phyloP scores from a whole-genome alignment of 2,888 invertebrate genomes.

The Cerceris ruficornis region DNA sequence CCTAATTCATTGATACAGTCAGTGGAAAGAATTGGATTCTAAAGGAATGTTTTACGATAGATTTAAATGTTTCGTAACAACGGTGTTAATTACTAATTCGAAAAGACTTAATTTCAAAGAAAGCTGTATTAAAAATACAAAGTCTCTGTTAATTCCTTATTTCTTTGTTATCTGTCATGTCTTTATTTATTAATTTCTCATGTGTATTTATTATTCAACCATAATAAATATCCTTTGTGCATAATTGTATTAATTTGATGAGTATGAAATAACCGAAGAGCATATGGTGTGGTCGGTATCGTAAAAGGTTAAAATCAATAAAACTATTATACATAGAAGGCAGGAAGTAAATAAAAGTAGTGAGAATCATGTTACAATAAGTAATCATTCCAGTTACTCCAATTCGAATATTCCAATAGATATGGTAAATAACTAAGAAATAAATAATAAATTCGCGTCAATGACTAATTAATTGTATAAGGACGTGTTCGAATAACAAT shows the following conservation, averaged over 20 bases:
- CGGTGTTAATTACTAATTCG: neutral
- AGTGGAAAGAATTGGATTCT: neutral
- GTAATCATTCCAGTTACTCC: neutral
- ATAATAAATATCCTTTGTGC: too few species aligned
- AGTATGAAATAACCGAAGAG: too few species aligned
- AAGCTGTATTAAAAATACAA: neutral
- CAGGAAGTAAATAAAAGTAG: too few species aligned
- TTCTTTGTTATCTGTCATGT: constrained; percentile 3
- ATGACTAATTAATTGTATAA: neutral
- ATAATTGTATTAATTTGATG: too few species aligned
- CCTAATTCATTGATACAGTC: neutral
- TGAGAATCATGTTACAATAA: too few species aligned
- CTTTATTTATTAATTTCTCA: neutral
- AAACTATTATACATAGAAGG: too few species aligned
- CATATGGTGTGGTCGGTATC: too few species aligned
- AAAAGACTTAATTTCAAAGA: neutral
- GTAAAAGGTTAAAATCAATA: too few species aligned
- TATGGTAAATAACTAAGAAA: constrained; percentile 13
- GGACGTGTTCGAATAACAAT: neutral
- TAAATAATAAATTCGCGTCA: constrained; percentile 13
- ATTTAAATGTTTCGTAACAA: neutral
- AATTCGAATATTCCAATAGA: neutral
- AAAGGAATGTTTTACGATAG: neutral
- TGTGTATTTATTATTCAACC: neutral
- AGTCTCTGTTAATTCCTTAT: neutral